Evolutionary conservation across 2,797 vertebrate species (phyloP).

Genomic region (Oreonectes daqikongensis): DNA sequence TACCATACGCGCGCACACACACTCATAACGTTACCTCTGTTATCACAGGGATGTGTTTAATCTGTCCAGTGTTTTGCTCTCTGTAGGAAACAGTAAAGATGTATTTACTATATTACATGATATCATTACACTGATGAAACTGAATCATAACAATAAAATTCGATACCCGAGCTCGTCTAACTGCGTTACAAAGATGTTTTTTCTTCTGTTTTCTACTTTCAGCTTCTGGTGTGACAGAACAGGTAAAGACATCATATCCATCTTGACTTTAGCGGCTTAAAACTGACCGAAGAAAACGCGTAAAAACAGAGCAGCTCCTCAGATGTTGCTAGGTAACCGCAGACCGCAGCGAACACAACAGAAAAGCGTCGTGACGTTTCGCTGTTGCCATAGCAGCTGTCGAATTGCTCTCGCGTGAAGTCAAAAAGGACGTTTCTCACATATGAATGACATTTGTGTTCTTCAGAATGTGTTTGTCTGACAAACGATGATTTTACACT

Average conservation of each 20-base stretch:
- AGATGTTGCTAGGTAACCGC: conserved; percentile 69
- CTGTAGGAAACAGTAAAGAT: conserved; percentile 53
- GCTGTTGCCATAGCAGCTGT: conserved; percentile 68
- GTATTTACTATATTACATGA: no score
- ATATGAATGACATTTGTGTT: no score
- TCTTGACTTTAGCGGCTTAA: conserved; percentile 16
- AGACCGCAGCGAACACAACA: conserved; percentile 43
- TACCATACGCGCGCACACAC: not conserved
- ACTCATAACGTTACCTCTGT: conserved; percentile 63
- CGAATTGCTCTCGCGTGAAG: no score
- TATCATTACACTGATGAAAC: no score
- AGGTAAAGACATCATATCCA: conserved; percentile 59
- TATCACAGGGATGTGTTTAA: conserved; percentile 71
- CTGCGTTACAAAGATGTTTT: conserved; percentile 79
- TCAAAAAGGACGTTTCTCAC: no score
- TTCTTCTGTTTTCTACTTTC: conserved; percentile 68
- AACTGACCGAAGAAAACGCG: not conserved
- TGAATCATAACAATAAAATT: no score
- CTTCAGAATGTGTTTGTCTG: no score
- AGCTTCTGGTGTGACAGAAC: conserved; percentile 64
- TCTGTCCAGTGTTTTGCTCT: conserved; percentile 63
- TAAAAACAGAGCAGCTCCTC: not conserved
- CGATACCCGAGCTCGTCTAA: conserved; percentile 71
- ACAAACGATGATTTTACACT: no score
- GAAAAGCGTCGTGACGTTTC: conserved; percentile 55